Percentiles rank a stretch among this genome's conserved stretches.
phyloP scores from a whole-genome alignment of 2,113 vertebrate genomes.

The Picathartes gymnocephalus region DNA sequence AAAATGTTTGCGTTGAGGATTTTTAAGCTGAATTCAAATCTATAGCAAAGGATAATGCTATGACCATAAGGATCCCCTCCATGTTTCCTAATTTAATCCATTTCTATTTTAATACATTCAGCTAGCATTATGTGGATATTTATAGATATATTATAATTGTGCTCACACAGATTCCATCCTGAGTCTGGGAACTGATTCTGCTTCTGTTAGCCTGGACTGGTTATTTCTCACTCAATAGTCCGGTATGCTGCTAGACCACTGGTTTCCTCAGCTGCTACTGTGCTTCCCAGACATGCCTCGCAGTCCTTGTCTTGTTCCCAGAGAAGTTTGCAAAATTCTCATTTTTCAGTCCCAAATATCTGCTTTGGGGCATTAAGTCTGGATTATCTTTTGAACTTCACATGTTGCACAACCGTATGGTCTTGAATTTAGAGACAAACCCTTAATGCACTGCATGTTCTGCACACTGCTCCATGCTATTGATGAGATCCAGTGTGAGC shows the following conservation, averaged over 20 bases:
- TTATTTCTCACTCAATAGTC: neutral
- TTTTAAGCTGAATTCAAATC: neutral
- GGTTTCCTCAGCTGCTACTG: neutral
- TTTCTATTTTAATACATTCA: neutral
- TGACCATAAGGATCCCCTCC: neutral
- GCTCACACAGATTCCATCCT: neutral
- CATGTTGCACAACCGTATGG: rapidly evolving
- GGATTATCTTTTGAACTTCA: neutral
- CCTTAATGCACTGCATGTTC: neutral
- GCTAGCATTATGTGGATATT: neutral
- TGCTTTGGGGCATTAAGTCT: neutral
- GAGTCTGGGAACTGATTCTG: neutral
- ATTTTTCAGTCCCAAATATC: neutral
- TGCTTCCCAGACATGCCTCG: neutral
- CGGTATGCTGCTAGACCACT: neutral
- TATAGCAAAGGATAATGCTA: neutral
- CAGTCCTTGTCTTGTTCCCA: neutral
- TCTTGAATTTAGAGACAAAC: neutral
- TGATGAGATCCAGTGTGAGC: neutral
- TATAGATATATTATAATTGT: neutral
- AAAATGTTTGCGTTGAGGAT: neutral
- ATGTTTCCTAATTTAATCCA: neutral
- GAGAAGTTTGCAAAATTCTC: neutral
- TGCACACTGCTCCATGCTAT: neutral
- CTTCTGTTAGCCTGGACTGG: neutral